Percentiles rank a stretch among this genome's conserved stretches.
Evolutionary conservation across 2,888 invertebrate species (phyloP).

Genomic region (Slavum lentiscoides): DNA sequence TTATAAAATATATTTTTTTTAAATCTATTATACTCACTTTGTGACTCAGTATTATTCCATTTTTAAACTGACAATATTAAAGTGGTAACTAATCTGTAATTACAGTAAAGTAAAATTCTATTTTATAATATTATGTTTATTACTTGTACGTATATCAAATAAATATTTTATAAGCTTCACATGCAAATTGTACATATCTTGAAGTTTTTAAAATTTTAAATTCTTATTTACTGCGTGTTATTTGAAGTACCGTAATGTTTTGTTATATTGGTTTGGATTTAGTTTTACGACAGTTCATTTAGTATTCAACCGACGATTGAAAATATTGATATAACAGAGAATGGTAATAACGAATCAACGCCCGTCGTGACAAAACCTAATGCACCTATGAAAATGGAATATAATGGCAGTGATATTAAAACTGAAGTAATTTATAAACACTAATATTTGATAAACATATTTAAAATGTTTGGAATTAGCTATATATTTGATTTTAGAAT

Average conservation of each 20-base stretch:
- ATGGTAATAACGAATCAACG: background rate
- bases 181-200: background rate
- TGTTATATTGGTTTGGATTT: constrained; percentile 14
- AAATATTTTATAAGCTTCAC: background rate
- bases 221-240: too few relatives aligned
- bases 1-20: too few relatives aligned
- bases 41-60: too few relatives aligned
- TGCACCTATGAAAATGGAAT: constrained; percentile 36
- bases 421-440: constrained; percentile 23
- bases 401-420: constrained; percentile 31
- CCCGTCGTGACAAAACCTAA: background rate
- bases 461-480: background rate
- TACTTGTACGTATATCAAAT: background rate
- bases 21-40: too few relatives aligned
- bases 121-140: too few relatives aligned
- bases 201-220: background rate
- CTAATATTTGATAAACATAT: background rate
- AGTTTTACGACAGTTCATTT: constrained; percentile 50
- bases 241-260: background rate
- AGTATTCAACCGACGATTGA: constrained; percentile 6
- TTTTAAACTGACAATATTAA: too few relatives aligned
- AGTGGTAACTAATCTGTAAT: too few relatives aligned
- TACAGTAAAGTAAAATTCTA: too few relatives aligned
- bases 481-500: constrained; percentile 15
- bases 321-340: constrained; percentile 20